A percentile compares a stretch with the other conserved stretches of the same genome.
Conservation (phyloP, 1,140 invertebrate genomes). For the Latrodectus geometricus region DNA sequence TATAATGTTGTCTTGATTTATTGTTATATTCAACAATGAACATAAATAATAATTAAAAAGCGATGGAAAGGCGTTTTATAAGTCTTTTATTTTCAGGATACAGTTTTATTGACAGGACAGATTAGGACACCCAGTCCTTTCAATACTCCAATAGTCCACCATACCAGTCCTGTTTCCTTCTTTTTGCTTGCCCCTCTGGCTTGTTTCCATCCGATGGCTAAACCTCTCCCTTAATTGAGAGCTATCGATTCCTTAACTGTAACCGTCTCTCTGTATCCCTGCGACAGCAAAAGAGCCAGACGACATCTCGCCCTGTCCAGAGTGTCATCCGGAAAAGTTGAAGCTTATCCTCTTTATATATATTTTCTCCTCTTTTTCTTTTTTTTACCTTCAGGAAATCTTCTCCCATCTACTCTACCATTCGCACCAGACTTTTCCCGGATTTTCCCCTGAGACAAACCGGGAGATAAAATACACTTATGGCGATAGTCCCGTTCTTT, state of each 20-base stretch:
- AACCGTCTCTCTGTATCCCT: conserved; percentile 20
- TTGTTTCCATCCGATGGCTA: conserved; percentile 22
- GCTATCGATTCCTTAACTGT: conserved; percentile 51
- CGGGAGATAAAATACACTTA: neutral
- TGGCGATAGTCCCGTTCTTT: neutral
- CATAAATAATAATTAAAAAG: too few species aligned
- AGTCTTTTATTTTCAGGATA: too few species aligned
- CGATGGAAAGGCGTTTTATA: too few species aligned
- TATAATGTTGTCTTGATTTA: too few species aligned
- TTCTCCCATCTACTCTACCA: neutral
- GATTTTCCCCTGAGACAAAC: neutral
- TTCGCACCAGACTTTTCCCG: neutral
- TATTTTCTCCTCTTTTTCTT: neutral
- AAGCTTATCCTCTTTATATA: conserved; percentile 36
- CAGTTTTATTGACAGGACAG: too few species aligned
- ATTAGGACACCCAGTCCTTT: too few species aligned
- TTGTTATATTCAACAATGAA: too few species aligned
- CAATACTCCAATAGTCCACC: too few species aligned
- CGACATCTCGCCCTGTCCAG: conserved; percentile 39
- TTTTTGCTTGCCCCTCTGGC: neutral
- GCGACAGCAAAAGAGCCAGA: conserved; percentile 2
- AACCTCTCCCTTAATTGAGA: conserved; percentile 52
- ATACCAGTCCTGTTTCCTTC: neutral
- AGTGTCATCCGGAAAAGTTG: conserved; percentile 52
- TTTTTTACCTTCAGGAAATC: neutral